Percentiles rank a stretch among this genome's conserved stretches.
phyloP scores from a whole-genome alignment of 35 echinoderm and acorn worm species.

The Apostichopus japonicus region DNA sequence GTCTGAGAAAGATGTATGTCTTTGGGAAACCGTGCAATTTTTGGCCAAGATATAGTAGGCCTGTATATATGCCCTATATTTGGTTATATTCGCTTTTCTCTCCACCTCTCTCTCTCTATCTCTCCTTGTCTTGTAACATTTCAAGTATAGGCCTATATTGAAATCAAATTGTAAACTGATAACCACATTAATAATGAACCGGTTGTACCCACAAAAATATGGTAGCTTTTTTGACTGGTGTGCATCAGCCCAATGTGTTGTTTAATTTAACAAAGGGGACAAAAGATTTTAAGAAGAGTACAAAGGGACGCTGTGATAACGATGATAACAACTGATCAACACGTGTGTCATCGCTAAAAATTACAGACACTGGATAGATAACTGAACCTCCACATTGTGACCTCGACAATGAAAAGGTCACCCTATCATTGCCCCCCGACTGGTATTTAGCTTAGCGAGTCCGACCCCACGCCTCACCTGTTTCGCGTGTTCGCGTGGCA shows the following conservation, averaged over 20 bases:
- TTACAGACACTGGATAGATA: conserved; percentile 47
- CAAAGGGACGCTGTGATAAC: conserved; percentile 45
- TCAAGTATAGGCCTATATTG: too few relatives aligned
- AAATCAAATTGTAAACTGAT: too few relatives aligned
- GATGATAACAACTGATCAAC: conserved; percentile 48
- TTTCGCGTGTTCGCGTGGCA: conserved; percentile 47
- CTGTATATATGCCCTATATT: too few relatives aligned
- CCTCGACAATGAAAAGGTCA: conserved; percentile 39
- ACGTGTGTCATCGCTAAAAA: conserved; percentile 20
- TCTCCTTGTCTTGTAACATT: too few relatives aligned
- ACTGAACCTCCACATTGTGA: background rate
- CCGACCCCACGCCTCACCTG: conserved; percentile 58
- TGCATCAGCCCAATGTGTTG: background rate
- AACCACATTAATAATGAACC: too few relatives aligned
- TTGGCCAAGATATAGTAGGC: too few relatives aligned
- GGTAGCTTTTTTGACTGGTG: too few relatives aligned
- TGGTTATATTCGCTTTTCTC: too few relatives aligned
- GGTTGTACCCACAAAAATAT: too few relatives aligned
- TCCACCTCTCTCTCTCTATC: too few relatives aligned
- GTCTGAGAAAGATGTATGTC: too few relatives aligned
- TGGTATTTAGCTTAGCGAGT: background rate
- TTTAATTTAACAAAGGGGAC: conserved; percentile 7
- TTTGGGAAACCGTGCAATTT: too few relatives aligned
- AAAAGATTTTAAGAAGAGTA: conserved; percentile 4
- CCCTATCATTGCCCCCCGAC: conserved; percentile 12